These are phyloP conservation scores for Drosophila subsilvestris DNA, from an alignment of 2,888 invertebrate species.

Conservation along the genomic window DNA sequence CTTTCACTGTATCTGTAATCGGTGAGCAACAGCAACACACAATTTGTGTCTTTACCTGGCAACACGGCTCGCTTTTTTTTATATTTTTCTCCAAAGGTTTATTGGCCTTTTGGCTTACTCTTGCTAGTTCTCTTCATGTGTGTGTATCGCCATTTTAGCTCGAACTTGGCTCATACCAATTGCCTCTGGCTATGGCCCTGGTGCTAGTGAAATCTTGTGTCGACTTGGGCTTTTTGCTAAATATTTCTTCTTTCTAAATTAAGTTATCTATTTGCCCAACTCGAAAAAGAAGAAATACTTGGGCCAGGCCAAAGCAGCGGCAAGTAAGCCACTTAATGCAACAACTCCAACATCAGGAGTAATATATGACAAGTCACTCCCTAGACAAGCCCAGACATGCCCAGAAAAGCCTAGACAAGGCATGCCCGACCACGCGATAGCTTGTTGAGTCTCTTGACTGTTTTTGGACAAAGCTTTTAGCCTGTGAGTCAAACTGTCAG, in stretches of 20 bases:
- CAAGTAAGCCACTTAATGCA: conserved; percentile 68
- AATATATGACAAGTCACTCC: conserved; percentile 50
- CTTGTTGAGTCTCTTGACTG: conserved; percentile 15
- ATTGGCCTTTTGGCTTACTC: conserved; percentile 74
- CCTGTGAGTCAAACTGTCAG: conserved; percentile 67
- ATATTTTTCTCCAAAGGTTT: conserved; percentile 62
- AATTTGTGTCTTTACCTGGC: conserved; percentile 14
- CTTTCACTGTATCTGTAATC: conserved; percentile 55
- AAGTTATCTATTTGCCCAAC: conserved; percentile 73
- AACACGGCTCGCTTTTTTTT: conserved; percentile 54
- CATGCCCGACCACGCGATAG: conserved; percentile 30
- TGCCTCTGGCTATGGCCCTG: conserved; percentile 49
- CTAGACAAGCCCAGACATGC: conserved; percentile 24
- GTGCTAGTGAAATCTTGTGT: conserved; percentile 61
- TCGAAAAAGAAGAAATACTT: conserved; percentile 26
- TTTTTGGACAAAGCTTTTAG: conserved; percentile 45
- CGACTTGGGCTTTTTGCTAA: conserved; percentile 65
- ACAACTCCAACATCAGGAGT: conserved; percentile 36
- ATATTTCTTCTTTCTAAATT: conserved; percentile 60
- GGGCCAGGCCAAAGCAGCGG: conserved; percentile 13
- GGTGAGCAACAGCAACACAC: conserved; percentile 52
- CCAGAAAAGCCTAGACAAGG: not conserved
- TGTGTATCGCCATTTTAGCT: conserved; percentile 61
- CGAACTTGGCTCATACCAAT: conserved; percentile 44
- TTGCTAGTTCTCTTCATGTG: conserved; percentile 20